Base-by-base conservation (phyloP, 2,113 vertebrate species). In the Glaucidium brasilianum region DNA sequence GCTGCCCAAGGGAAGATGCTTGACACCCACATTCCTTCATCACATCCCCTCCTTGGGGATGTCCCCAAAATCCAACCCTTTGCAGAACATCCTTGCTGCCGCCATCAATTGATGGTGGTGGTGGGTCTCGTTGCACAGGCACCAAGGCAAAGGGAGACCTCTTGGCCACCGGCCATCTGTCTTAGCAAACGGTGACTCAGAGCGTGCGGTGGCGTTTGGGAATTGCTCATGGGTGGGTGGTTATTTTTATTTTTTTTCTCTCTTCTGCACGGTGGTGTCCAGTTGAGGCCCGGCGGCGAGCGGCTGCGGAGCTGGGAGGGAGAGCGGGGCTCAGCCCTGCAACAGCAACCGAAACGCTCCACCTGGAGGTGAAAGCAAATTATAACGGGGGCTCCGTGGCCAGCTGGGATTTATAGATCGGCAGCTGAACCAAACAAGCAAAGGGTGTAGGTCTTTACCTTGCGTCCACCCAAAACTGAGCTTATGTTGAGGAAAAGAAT, bases 301-400 rank as follows among this genome's bases (percentile, higher is more conserved):
- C 3, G 21, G 37, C 64, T 10, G 43, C 2, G 12, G 11, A 20
- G 60, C 41, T 2, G 41, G 74, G 14, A 85, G 34, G 76, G 72
- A 68, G 53, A 21, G 26, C 23, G 2, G 71, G 53, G 47, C 59
- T 34, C 30, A 71, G 67, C 85, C 56, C 69, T 19, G 72, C 68
- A 91, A 76, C 62, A 76, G 81, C 88, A 69, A 80, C 92, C 18
- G 18, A 77, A 94, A 76, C 86, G 41, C 93, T 95, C 90, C 78
- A 85, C 63, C 85, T 96, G 88, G 88, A 95, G 90, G 85, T 62
- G 85, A 77, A 92, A 90, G 58, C 58, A 72, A 96, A 95, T 64
- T 56, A 91, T 60, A 92, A 4, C 29, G 9, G 73, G 23, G 76
- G 45, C 55, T 88, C 11, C 2, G 20, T n/a, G 71, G 35, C n/a